Evolutionary conservation across 2,888 invertebrate genomes (phyloP).

Genomic region (Platerodrilus igneus): DNA sequence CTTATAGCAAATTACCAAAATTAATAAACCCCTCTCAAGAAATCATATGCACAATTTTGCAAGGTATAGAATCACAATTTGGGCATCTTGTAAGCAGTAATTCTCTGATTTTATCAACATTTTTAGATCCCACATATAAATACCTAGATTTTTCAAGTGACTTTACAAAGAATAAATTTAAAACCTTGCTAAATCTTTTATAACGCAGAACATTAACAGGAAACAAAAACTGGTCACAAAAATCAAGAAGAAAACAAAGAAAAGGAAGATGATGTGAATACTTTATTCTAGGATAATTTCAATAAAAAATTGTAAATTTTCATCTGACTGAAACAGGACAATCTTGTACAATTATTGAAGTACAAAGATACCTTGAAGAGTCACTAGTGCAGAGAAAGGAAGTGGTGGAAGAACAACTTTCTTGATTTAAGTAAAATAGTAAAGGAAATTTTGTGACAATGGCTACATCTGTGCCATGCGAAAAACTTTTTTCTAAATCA

Average conservation of each 20-base stretch:
- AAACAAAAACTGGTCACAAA: too few relatives aligned
- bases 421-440: slow-evolving; percentile 5
- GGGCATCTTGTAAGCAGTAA: slow-evolving; percentile 2
- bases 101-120: background rate
- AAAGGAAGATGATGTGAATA: background rate
- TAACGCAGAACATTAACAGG: too few relatives aligned
- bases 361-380: slow-evolving; percentile 15
- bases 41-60: background rate
- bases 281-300: slow-evolving; percentile 3
- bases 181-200: background rate
- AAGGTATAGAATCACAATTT: background rate
- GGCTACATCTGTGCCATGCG: too few relatives aligned
- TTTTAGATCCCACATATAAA: slow-evolving; percentile 4
- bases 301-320: too few relatives aligned
- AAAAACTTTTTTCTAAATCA: too few relatives aligned
- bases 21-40: too few relatives aligned
- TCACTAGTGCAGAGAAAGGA: slow-evolving; percentile 9
- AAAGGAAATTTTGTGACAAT: too few relatives aligned
- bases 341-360: slow-evolving; percentile 12
- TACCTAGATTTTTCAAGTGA: slow-evolving; percentile 7
- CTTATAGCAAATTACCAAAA: too few relatives aligned
- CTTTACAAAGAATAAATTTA: background rate
- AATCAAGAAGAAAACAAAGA: too few relatives aligned
- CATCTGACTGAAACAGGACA: slow-evolving; percentile 1
- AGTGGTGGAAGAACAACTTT: slow-evolving; percentile 28